Base-by-base conservation (phyloP, 2,113 vertebrate species). In the Tragelaphus scriptus region DNA sequence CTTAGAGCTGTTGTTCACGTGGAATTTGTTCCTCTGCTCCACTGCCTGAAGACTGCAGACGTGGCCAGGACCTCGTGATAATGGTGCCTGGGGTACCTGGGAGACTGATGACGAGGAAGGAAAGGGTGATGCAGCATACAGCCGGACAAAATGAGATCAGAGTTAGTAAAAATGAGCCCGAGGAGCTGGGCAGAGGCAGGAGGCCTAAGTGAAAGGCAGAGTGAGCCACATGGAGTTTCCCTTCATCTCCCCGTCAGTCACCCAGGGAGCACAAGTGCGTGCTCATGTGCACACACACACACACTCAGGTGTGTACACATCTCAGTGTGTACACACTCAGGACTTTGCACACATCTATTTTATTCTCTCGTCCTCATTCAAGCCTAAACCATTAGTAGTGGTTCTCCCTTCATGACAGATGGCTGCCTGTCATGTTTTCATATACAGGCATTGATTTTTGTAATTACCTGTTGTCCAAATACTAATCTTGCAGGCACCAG, bases 381-480 rank as follows among this genome's bases (percentile, higher is more conserved):
- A 55, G 28, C 17, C 59, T 88, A 91, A 6, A 49, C 75, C 81
- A 2, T 90, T 71, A 58, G 71, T n/a, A 87, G 88, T 55, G 56
- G 26, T 65, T 51, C 88, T 90, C 21, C 28, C 49, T 87, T 36
- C 26, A 55, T 91, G 97, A 96, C 7, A 8, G 97, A 98, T 96
- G 94, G 97, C 90, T 97, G 96, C 95, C 96, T 88, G 49, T 95
- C 86, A 16, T 97, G 95, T 97, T 97, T 97, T 97, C 94, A 97
- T 96, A 97, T 36, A 77, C 75, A 93, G 55, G 15, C 93, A 98
- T 98, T 97, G 97, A 98, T 95, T 97, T 97, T 93, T 91, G 84
- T 97, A 98, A 98, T 98, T 97, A 98, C 98, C 89, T 97, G 87
- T 97, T 98, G 97, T 97, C 96, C 98, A 97, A 95, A 98, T 95